Base-by-base conservation (phyloP, 2,113 vertebrate genomes). In the Hippocampus barbouri region DNA sequence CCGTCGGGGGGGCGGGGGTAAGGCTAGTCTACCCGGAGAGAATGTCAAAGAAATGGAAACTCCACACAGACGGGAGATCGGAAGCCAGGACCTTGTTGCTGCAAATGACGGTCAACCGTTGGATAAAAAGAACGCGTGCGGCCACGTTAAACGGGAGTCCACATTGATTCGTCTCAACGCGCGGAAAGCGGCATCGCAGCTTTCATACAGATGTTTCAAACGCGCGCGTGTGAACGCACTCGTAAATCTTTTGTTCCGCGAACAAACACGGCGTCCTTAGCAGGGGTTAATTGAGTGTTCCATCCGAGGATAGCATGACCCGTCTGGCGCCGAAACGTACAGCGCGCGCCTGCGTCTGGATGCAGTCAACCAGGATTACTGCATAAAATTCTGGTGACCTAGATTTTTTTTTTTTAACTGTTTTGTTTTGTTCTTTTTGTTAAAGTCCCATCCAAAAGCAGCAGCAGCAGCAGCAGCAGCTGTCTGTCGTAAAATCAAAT, bases 311-410 rank as follows among this genome's bases (percentile, higher is more conserved):
- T 87, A 86, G 89, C 84, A 89, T 90, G 87, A 90, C 88, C 88
- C 86, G 84, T 80, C 87, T 83, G 79, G 77, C 70, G 76, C 84
- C 83, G 70, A 82, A 91, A 90, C 85, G 83, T 91, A 89, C 86
- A 91, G 85, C 86, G 88, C 86, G 88, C 83, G 86, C 84, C 79
- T 54, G 70, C 60, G 78, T 85, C 84, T 88, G 86, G 83, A 89
- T 89, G 88, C 85, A 88, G 86, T 71, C 84, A 91, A 86, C 74
- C 77, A 30, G 89, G 92, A 92, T 93, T 93, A 92, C 84, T 84
- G 90, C 87, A 89, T 91, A 92, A 92, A 87, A 92, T 90, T 88
- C 86, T 71, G 85, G 71, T 93, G 92, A 91, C 91, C 92, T 88
- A 92, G 53, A 90, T 92, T 85, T 86, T 61, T 62, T 25, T 79